These are phyloP conservation scores for Promerops cafer DNA, from an alignment of 2,113 vertebrate species.

Conservation along the genomic window DNA sequence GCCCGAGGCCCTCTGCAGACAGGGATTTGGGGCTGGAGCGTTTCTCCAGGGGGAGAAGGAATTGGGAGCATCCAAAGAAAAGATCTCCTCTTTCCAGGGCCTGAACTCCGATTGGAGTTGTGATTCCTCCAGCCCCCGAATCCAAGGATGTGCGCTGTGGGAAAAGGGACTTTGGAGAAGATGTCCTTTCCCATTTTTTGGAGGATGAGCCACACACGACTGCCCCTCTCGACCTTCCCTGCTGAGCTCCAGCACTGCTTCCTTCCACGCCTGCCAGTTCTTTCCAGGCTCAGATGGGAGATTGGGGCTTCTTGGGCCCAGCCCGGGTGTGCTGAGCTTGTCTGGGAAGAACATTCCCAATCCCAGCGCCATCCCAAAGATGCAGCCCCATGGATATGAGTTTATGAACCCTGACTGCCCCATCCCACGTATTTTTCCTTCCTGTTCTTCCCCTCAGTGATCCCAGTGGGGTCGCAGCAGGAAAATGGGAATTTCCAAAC, in stretches of 20 bases:
- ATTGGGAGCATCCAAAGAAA: neutral
- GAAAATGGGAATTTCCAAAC: neutral
- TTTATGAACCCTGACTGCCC: neutral
- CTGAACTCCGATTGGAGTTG: neutral
- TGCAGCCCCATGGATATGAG: neutral
- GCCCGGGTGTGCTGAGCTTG: neutral
- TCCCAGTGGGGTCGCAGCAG: neutral
- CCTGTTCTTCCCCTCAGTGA: neutral
- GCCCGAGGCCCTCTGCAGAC: neutral
- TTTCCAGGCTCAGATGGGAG: neutral
- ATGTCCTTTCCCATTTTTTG: neutral
- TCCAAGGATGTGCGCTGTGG: neutral
- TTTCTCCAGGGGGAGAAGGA: neutral
- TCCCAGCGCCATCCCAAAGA: neutral
- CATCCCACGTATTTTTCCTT: fast-evolving
- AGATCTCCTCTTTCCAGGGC: neutral
- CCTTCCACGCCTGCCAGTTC: neutral
- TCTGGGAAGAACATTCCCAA: neutral
- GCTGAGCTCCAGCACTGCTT: neutral
- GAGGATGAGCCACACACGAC: neutral
- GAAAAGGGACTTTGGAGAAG: neutral
- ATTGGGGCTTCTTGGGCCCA: neutral
- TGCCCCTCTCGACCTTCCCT: neutral
- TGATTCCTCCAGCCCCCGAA: fast-evolving
- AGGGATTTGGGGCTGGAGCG: neutral